Evolutionary conservation across 2,113 vertebrate genomes (phyloP).

Genomic region (Hemichromis elongatus): DNA sequence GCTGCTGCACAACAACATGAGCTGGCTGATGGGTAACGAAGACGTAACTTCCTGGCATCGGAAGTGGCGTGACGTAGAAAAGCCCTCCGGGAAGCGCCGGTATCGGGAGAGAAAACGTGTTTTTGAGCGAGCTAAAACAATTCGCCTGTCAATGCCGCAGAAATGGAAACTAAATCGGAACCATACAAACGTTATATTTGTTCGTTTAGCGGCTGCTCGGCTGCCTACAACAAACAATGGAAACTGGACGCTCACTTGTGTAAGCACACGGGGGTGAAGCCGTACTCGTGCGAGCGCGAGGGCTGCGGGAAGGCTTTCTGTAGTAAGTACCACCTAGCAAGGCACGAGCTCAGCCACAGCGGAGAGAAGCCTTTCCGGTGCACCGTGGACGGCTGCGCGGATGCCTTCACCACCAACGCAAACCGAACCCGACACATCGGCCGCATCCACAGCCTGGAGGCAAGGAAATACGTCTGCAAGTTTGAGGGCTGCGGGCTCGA

Average conservation of each 20-base stretch:
- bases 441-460: constrained; percentile 75
- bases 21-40: not conserved
- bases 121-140: not conserved
- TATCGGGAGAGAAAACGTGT: not conserved
- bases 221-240: constrained; percentile 64
- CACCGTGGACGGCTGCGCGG: constrained; percentile 71
- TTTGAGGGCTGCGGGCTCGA: constrained; percentile 77
- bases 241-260: constrained; percentile 65
- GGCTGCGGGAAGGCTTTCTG: constrained; percentile 84
- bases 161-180: constrained; percentile 11
- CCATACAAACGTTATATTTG: constrained; percentile 48
- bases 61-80: not conserved
- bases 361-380: constrained; percentile 80
- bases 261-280: constrained; percentile 71
- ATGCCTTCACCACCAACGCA: constrained; percentile 81
- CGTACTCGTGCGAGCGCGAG: constrained; percentile 69
- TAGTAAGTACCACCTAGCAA: constrained; percentile 76
- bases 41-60: not conserved
- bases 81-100: constrained; percentile 1
- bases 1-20: not conserved
- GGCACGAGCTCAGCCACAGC: constrained; percentile 83
- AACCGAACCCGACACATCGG: constrained; percentile 80
- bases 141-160: not conserved
- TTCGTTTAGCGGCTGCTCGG: constrained; percentile 42
- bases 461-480: constrained; percentile 65